A percentile compares a stretch with the other conserved stretches of the same genome.
Evolutionary conservation across 2,113 vertebrate genomes (phyloP).

Genomic region (Sinosuthora webbiana): DNA sequence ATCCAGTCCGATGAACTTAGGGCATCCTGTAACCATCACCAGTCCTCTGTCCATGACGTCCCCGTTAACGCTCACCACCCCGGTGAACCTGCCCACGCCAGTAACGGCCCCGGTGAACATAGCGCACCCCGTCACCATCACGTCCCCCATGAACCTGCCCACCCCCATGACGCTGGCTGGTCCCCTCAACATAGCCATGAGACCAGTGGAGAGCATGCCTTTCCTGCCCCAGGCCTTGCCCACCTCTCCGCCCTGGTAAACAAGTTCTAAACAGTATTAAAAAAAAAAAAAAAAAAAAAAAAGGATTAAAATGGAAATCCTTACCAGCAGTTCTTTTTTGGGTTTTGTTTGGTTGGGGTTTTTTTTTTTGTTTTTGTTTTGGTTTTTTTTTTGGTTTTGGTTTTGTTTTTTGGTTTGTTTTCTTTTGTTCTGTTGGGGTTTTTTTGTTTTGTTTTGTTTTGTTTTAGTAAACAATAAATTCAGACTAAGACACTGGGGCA

Average conservation of each 20-base stretch:
- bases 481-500: constrained; percentile 70
- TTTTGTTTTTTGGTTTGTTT: not conserved
- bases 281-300: constrained; percentile 14
- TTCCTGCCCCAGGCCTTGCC: constrained; percentile 97
- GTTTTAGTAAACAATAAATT: constrained; percentile 61
- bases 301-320: constrained; percentile 77
- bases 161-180: constrained; percentile 91
- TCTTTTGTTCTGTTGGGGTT: not conserved
- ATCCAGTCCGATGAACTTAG: constrained; percentile 89
- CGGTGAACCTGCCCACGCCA: constrained; percentile 90
- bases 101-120: constrained; percentile 89
- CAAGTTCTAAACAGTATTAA: constrained; percentile 75
- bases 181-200: constrained; percentile 96
- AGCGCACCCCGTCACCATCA: constrained; percentile 94
- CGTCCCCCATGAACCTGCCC: constrained; percentile 88
- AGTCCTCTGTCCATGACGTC: constrained; percentile 88
- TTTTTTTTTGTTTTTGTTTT: constrained; percentile 42
- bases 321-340: constrained; percentile 79
- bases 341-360: constrained; percentile 60
- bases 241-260: constrained; percentile 95
- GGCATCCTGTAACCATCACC: constrained; percentile 94
- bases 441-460: constrained; percentile 43
- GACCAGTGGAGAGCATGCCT: constrained; percentile 95
- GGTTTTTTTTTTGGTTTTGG: constrained; percentile 61
- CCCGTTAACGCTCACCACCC: constrained; percentile 88